Conservation (phyloP, 2,888 invertebrate species). For the Sesia apiformis region DNA sequence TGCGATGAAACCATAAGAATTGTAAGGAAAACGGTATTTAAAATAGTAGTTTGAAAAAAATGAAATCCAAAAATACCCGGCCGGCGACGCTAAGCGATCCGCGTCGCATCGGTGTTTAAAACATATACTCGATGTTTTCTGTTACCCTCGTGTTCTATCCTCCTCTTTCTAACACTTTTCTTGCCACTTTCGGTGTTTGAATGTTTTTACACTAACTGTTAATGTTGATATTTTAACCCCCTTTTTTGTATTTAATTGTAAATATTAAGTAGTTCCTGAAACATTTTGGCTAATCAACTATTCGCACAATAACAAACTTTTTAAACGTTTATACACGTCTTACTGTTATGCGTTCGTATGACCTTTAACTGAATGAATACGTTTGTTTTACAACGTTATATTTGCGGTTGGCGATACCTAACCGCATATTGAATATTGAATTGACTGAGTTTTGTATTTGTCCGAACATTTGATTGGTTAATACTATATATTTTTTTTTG, state of each 20-base stretch:
- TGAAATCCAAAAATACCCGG: slow-evolving; percentile 63
- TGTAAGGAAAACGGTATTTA: neutral
- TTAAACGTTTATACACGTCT: too few relatives aligned
- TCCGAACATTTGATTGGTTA: too few relatives aligned
- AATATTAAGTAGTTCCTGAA: slow-evolving; percentile 7
- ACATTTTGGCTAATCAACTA: too few relatives aligned
- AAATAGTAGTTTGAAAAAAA: slow-evolving; percentile 9
- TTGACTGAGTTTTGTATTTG: too few relatives aligned
- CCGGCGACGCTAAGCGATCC: slow-evolving; percentile 52
- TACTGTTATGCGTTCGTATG: too few relatives aligned
- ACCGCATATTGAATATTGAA: too few relatives aligned
- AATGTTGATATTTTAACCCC: slow-evolving; percentile 63
- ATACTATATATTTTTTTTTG: too few relatives aligned
- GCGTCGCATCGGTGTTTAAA: slow-evolving; percentile 68
- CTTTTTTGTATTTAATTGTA: slow-evolving; percentile 22
- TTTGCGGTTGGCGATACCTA: too few relatives aligned
- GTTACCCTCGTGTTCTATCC: slow-evolving; percentile 59
- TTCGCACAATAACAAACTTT: too few relatives aligned
- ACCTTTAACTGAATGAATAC: too few relatives aligned
- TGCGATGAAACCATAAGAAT: too few relatives aligned
- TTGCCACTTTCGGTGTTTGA: slow-evolving; percentile 71
- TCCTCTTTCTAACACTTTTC: slow-evolving; percentile 63
- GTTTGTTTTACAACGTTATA: too few relatives aligned
- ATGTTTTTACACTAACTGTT: slow-evolving; percentile 74
- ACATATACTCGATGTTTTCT: slow-evolving; percentile 57